These are phyloP conservation scores for Orientallactaga sibirica DNA, from an alignment of 2,797 vertebrate species.

Conservation along the genomic window DNA sequence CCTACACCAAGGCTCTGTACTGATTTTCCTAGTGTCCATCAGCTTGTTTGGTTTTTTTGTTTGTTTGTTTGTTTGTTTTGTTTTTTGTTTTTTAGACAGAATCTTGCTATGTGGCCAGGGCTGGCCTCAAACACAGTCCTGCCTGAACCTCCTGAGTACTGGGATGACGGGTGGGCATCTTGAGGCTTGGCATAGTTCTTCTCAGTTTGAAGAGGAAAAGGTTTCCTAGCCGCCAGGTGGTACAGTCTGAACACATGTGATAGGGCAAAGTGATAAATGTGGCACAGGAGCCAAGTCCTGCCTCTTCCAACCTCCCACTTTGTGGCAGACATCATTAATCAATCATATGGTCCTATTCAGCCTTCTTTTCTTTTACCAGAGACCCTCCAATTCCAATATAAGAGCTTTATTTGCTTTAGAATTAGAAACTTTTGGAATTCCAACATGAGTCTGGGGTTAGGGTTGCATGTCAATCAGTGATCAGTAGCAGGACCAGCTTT, in stretches of 20 bases:
- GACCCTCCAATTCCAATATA: neutral
- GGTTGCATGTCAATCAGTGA: too few relatives aligned
- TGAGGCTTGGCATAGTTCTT: neutral
- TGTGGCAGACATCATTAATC: neutral
- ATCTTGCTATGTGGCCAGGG: too few relatives aligned
- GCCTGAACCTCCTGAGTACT: too few relatives aligned
- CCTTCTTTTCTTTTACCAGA: neutral
- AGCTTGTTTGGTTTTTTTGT: neutral
- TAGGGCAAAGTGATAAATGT: neutral
- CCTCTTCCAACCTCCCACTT: neutral
- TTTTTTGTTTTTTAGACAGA: too few relatives aligned
- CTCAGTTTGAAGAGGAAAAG: neutral
- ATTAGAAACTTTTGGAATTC: neutral
- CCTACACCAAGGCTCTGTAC: neutral
- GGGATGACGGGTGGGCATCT: too few relatives aligned
- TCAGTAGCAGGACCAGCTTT: neutral
- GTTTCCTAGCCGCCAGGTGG: neutral
- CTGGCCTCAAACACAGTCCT: neutral
- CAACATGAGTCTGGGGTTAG: neutral
- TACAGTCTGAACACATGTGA: neutral
- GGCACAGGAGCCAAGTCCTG: rapidly evolving
- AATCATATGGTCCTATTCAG: neutral
- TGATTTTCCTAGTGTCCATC: neutral
- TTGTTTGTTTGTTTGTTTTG: too few relatives aligned
- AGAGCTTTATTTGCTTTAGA: neutral